A percentile compares a stretch with the other conserved stretches of the same genome.
phyloP scores from a whole-genome alignment of 2,797 vertebrate species.

The Parauchenoglanis ngamensis region DNA sequence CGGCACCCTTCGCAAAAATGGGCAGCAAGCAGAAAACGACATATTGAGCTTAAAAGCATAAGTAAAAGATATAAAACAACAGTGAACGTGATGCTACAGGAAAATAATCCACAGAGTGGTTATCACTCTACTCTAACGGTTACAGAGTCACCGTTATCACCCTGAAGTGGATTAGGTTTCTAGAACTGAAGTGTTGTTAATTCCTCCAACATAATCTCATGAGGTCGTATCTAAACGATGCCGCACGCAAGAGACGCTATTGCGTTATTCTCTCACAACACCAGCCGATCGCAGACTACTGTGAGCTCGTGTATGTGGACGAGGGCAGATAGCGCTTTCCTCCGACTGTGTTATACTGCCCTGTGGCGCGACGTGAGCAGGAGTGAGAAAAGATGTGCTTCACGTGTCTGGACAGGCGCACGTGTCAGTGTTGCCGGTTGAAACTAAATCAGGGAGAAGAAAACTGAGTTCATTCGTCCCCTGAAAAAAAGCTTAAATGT shows the following conservation, averaged over 20 bases:
- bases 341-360: not conserved
- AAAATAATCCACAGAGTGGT: not conserved
- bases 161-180: not conserved
- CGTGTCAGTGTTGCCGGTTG: not conserved
- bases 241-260: not conserved
- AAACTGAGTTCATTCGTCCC: not conserved
- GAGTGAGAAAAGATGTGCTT: not conserved
- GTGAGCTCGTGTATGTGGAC: not conserved
- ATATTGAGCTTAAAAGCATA: not conserved
- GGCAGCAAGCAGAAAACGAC: not conserved
- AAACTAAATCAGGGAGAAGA: not conserved
- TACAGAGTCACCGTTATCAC: not conserved
- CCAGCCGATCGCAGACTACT: too few relatives aligned
- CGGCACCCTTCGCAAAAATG: not conserved
- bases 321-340: not conserved
- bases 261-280: not conserved
- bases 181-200: not conserved
- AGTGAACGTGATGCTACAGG: not conserved
- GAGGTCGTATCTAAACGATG: not conserved
- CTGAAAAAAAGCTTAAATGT: not conserved
- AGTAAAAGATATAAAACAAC: not conserved
- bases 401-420: not conserved
- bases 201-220: not conserved
- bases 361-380: not conserved
- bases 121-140: too few relatives aligned